Conservation (phyloP, 2,797 vertebrate genomes). For the Lacerta bilineata region DNA sequence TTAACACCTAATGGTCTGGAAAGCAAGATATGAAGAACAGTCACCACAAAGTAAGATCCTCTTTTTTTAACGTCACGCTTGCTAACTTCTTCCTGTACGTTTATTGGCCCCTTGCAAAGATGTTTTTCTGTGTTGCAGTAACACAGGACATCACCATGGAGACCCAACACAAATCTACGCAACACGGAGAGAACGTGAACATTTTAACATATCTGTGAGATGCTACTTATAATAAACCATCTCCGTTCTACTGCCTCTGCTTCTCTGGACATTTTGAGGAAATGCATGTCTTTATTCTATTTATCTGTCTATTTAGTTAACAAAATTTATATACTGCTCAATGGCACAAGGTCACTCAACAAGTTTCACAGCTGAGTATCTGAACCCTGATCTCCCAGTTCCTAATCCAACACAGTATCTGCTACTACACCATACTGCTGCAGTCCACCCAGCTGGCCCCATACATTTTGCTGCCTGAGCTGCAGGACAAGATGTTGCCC, state of each 20-base stretch:
- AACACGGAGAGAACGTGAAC: background rate
- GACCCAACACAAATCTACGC: conserved; percentile 56
- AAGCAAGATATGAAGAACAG: conserved; percentile 51
- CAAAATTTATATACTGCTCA: too few species aligned
- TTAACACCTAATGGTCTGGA: conserved; percentile 50
- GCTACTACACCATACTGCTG: too few species aligned
- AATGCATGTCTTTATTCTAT: background rate
- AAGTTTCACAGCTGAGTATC: too few species aligned
- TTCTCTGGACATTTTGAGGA: background rate
- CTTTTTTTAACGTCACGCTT: conserved; percentile 64
- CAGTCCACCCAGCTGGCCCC: too few species aligned
- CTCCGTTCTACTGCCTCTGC: background rate
- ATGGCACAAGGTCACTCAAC: too few species aligned
- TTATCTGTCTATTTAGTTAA: too few species aligned
- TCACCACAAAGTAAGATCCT: conserved; percentile 63
- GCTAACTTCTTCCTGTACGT: conserved; percentile 76
- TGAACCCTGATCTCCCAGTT: too few species aligned
- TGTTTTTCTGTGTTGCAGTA: conserved; percentile 68
- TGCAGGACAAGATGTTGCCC: too few species aligned
- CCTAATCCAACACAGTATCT: too few species aligned
- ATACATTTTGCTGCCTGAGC: too few species aligned
- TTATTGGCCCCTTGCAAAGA: conserved; percentile 75
- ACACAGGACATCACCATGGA: conserved; percentile 76
- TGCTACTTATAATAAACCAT: conserved; percentile 46
- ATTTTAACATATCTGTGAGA: conserved; percentile 37